A percentile compares a stretch with the other conserved stretches of the same genome.
phyloP scores from a whole-genome alignment of 2,797 vertebrate species.

The Tarsius wallacei region DNA sequence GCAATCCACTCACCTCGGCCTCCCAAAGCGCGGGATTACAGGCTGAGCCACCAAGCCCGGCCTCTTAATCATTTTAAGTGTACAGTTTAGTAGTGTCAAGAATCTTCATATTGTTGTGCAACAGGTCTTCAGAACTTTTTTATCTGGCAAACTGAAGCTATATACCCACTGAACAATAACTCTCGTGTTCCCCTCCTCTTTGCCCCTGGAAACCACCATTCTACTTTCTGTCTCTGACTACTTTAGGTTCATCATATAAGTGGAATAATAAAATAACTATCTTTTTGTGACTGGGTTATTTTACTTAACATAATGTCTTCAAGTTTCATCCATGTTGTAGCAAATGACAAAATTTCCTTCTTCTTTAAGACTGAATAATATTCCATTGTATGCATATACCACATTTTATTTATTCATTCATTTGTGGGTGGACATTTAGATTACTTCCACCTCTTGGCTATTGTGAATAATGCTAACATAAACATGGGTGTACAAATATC shows the following conservation, averaged over 20 bases:
- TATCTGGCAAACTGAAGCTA: background rate
- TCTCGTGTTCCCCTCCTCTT: background rate
- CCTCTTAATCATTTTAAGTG: background rate
- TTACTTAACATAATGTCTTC: background rate
- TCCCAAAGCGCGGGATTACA: too few relatives aligned
- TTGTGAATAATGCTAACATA: background rate
- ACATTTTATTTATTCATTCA: background rate
- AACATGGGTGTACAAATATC: background rate
- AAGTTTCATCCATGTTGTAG: background rate
- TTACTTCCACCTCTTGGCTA: background rate
- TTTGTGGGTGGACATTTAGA: background rate
- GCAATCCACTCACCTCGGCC: too few relatives aligned
- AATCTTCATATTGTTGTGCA: background rate
- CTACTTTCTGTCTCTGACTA: background rate
- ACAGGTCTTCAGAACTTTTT: background rate
- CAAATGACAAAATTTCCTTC: background rate
- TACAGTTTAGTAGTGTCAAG: background rate
- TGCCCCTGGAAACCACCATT: background rate
- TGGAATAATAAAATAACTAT: background rate
- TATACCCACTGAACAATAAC: background rate
- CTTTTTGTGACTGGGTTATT: background rate
- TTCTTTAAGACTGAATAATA: background rate
- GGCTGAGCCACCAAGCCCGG: too few relatives aligned
- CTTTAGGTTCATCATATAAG: background rate
- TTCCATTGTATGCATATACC: background rate